phyloP scores from a whole-genome alignment of 2,113 vertebrate species.

The Festucalex cinctus region DNA sequence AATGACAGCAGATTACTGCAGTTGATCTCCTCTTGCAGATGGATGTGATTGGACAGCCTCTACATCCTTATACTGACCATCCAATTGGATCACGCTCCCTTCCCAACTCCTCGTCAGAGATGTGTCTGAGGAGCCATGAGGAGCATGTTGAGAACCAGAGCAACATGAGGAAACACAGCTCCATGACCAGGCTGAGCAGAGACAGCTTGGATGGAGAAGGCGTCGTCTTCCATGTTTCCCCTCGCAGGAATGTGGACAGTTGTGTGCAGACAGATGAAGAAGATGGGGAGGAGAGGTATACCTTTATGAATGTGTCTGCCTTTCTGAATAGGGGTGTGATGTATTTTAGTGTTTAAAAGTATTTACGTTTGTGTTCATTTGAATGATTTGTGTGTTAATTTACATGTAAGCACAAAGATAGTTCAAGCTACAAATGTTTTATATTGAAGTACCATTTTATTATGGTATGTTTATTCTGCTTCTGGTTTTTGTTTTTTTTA shows the following conservation, averaged over 20 bases:
- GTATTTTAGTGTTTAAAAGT: background rate
- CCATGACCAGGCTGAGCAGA: slow-evolving; percentile 85
- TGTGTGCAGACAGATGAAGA: slow-evolving; percentile 96
- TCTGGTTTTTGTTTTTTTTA: too few relatives aligned
- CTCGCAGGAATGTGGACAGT: slow-evolving; percentile 84
- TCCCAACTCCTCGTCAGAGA: slow-evolving; percentile 88
- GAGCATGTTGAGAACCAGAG: slow-evolving; percentile 78
- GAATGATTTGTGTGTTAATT: background rate
- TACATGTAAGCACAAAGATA: background rate
- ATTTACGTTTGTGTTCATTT: background rate
- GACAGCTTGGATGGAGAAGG: slow-evolving; percentile 80
- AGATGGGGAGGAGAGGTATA: slow-evolving; percentile 83
- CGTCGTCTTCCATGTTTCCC: slow-evolving; percentile 72
- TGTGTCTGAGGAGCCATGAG: slow-evolving; percentile 83
- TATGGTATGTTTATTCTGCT: too few relatives aligned
- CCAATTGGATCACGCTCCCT: slow-evolving; percentile 77
- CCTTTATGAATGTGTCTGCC: background rate
- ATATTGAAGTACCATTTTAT: background rate
- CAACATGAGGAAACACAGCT: slow-evolving; percentile 90
- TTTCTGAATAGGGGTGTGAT: background rate
- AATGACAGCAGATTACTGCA: background rate
- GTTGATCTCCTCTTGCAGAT: slow-evolving; percentile 20
- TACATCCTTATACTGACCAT: slow-evolving; percentile 73
- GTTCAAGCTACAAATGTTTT: background rate
- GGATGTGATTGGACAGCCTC: slow-evolving; percentile 67